Evolutionary conservation across 2,888 invertebrate genomes (phyloP).

Genomic region (Heliconius sara): DNA sequence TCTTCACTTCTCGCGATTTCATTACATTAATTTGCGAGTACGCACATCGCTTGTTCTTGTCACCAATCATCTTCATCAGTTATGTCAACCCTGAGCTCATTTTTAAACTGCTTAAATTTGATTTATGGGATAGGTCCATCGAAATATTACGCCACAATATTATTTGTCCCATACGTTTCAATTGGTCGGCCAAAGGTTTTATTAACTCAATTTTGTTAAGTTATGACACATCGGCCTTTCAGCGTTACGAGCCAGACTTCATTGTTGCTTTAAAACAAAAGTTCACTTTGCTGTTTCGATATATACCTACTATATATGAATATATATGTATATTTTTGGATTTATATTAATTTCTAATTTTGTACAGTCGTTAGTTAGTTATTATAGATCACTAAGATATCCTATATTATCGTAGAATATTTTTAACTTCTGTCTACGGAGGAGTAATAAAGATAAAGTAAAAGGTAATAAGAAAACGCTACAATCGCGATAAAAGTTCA

Average conservation of each 20-base stretch:
- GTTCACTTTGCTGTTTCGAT: not conserved
- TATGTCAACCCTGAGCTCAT: conserved; percentile 50
- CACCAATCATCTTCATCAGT: conserved; percentile 56
- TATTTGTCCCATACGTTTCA: conserved; percentile 39
- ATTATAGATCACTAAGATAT: no score
- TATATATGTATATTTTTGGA: not conserved
- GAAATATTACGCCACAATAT: conserved; percentile 42
- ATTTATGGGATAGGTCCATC: conserved; percentile 46
- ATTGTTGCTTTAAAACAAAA: conserved; percentile 15
- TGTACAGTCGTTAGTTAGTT: not conserved
- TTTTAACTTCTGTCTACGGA: not conserved
- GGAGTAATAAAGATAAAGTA: not conserved
- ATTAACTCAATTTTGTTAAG: conserved; percentile 41
- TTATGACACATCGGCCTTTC: conserved; percentile 24
- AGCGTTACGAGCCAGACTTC: not conserved
- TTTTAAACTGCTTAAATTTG: conserved; percentile 50
- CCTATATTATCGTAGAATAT: not conserved
- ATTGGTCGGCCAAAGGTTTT: conserved; percentile 42
- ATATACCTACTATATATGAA: not conserved
- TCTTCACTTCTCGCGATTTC: conserved; percentile 49
- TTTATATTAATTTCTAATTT: not conserved
- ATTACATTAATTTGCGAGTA: conserved; percentile 57
- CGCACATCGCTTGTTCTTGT: conserved; percentile 47
- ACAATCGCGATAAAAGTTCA: conserved; percentile 8
- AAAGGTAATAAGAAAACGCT: not conserved